Base-by-base conservation (phyloP, 2,113 vertebrate genomes). In the Variabilichromis moorii region DNA sequence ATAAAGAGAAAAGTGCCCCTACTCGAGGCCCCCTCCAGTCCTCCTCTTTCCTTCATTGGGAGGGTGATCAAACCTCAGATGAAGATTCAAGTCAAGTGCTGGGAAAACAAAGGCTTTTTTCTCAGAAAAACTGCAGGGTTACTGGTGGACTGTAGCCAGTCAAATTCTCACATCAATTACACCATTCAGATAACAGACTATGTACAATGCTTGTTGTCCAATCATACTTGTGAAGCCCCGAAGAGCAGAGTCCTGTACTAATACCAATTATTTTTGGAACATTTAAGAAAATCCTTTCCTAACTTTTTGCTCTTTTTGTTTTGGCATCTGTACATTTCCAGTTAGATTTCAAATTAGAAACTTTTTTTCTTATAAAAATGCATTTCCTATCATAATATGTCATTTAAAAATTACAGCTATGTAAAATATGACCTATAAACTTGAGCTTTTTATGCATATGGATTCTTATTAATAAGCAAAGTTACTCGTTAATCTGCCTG, bases 51-150 rank as follows among this genome's bases (percentile, higher is more conserved):
- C 86, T 92, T 91, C 91, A 86, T 80, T 87, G 55, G 81, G 83
- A 90, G 81, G 79, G 83, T 91, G 93, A 94, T 94, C 89, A 94
- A 92, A 92, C 89, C 93, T 90, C 76, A 85, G 86, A 95, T 88
- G 89, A 87, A 90, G 87, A 92, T 91, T 90, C 54, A 35, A 93
- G 91, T 94, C 88, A 90, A 93, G 88, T 87, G 80, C 86, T 84
- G 51, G 28, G 86, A 89, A 83, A 78, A 59, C 88, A 87, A 86
- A 84, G 80, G 80, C 35, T 85, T 85, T 85, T 12, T 84, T 83
- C 83, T 89, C 90, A 89, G 89, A 93, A 94, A 90, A 82, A 83
- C 91, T 89, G 90, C 88, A 89, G 89, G 93, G 84, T 83, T 73
- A 68, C 80, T 53, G 53, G 45, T 94, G 91, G 91, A 91, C 71